These are phyloP conservation scores for Parapristionchus giblindavisi DNA, from an alignment of 2,888 invertebrate species.

Conservation along the genomic window DNA sequence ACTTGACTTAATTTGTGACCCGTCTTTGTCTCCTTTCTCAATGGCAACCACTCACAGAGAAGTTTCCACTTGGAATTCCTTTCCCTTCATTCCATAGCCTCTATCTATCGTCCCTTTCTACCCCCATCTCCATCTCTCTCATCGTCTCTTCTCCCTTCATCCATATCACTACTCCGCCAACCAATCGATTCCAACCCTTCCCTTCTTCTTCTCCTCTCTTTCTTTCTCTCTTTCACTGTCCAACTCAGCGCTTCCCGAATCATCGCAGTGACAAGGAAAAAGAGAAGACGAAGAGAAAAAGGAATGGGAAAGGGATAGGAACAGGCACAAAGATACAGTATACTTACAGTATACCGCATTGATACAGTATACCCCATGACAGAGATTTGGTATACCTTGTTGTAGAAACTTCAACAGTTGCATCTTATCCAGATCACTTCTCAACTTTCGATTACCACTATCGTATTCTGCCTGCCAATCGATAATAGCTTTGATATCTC, in stretches of 20 bases:
- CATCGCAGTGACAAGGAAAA: constrained; percentile 6
- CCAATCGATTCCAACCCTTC: not conserved
- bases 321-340: not conserved
- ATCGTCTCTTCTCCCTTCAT: not conserved
- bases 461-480: constrained; percentile 7
- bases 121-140: not conserved
- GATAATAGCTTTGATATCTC: not conserved
- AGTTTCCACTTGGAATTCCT: no score
- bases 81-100: not conserved
- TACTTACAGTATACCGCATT: no score
- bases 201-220: constrained; percentile 18
- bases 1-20: no score
- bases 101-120: not conserved
- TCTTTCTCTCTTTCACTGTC: constrained; percentile 21
- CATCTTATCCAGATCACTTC: constrained; percentile 31
- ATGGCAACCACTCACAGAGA: no score
- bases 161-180: no score
- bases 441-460: not conserved
- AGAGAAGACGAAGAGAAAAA: not conserved
- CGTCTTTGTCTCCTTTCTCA: no score
- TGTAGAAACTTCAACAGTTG: constrained; percentile 11
- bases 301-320: not conserved
- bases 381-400: no score
- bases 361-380: no score
- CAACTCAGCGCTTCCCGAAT: constrained; percentile 38